phyloP scores from a whole-genome alignment of 2,113 vertebrate genomes.

The Pterophyllum scalare region DNA sequence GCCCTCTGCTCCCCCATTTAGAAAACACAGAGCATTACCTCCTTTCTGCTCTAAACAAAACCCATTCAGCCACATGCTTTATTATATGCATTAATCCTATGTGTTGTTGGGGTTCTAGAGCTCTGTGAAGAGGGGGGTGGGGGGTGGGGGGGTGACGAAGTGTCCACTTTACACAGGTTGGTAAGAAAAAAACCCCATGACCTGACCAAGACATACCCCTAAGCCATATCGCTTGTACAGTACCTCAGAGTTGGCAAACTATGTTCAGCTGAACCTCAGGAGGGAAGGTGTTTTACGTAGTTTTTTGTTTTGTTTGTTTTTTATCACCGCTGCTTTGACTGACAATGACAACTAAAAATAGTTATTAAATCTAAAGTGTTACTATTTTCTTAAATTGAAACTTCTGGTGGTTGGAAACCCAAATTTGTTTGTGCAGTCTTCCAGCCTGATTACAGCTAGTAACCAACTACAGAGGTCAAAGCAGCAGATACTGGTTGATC shows the following conservation, averaged over 20 bases:
- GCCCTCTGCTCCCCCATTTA: slow-evolving; percentile 80
- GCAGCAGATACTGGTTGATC: neutral
- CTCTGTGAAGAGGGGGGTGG: slow-evolving; percentile 58
- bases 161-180: slow-evolving; percentile 73
- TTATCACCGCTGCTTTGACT: neutral
- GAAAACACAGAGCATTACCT: slow-evolving; percentile 81
- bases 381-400: neutral
- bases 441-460: neutral
- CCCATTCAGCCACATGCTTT: slow-evolving; percentile 79
- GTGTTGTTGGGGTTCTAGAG: slow-evolving; percentile 71
- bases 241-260: neutral
- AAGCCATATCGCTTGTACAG: neutral
- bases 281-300: neutral
- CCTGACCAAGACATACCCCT: slow-evolving; percentile 18
- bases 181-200: slow-evolving; percentile 57
- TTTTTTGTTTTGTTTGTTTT: too few species aligned
- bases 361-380: neutral
- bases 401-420: too few species aligned
- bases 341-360: neutral
- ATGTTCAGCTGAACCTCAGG: neutral
- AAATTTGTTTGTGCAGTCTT: neutral
- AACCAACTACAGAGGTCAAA: neutral
- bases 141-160: slow-evolving; percentile 58
- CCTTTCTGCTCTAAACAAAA: slow-evolving; percentile 80
- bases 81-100: slow-evolving; percentile 80